phyloP scores from a whole-genome alignment of 30 jellyfish, hydroid and myxozoan species.

The Nemopilema nomurai region DNA sequence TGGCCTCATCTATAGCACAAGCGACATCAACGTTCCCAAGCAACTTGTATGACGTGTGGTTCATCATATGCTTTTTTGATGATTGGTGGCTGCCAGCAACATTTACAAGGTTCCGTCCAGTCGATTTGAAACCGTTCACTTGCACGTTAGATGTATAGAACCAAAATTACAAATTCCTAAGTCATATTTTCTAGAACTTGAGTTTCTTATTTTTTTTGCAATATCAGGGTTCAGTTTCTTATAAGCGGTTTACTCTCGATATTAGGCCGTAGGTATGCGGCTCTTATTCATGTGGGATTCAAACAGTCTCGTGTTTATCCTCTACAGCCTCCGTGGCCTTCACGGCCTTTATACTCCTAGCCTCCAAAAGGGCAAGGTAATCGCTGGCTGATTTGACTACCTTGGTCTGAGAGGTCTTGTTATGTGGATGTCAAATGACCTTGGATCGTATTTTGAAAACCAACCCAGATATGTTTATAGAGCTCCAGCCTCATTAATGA shows the following conservation, averaged over 20 bases:
- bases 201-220: not conserved
- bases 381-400: not conserved
- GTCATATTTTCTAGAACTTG: not conserved
- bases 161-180: not conserved
- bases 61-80: conserved; percentile 55
- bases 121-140: conserved; percentile 49
- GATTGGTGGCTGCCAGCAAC: conserved; percentile 69
- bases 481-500: not conserved
- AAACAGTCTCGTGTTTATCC: not conserved
- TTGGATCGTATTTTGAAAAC: not conserved
- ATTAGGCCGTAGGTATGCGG: not conserved
- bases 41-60: conserved; percentile 32
- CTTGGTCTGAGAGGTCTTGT: not conserved
- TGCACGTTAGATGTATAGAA: conserved; percentile 7
- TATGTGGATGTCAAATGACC: not conserved
- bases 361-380: not conserved
- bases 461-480: not conserved
- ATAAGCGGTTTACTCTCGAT: not conserved
- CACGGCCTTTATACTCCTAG: not conserved
- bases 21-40: conserved; percentile 50
- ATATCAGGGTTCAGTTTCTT: not conserved
- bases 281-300: not conserved
- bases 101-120: conserved; percentile 40
- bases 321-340: not conserved
- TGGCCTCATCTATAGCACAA: conserved; percentile 46